phyloP scores from a whole-genome alignment of 2,113 vertebrate genomes.

The Edolisoma coerulescens region DNA sequence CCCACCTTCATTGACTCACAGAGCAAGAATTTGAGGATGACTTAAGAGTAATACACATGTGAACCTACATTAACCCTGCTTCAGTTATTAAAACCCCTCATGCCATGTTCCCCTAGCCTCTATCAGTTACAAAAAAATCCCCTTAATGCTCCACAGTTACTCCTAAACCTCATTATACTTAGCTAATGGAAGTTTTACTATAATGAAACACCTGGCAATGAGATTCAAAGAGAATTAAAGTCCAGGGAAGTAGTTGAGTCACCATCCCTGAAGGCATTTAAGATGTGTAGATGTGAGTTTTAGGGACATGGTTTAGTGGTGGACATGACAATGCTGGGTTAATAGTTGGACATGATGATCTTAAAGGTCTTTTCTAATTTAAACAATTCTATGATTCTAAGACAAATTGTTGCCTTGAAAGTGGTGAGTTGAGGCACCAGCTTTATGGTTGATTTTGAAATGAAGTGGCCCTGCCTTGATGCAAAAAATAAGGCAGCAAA shows the following conservation, averaged over 20 bases:
- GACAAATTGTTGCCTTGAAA: background rate
- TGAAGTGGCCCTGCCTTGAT: background rate
- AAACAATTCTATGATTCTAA: background rate
- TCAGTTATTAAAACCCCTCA: background rate
- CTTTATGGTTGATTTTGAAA: background rate
- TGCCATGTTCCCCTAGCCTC: background rate
- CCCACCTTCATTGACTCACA: background rate
- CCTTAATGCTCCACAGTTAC: background rate
- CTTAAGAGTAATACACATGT: background rate
- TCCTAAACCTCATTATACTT: background rate
- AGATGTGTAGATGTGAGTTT: background rate
- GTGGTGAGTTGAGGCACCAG: background rate
- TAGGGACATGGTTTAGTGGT: background rate
- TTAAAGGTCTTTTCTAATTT: background rate
- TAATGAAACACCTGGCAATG: background rate
- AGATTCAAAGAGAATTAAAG: background rate
- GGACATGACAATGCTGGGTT: background rate
- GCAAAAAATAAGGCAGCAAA: background rate
- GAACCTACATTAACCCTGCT: background rate
- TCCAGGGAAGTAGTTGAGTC: background rate
- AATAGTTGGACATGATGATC: background rate
- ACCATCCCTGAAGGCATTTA: background rate
- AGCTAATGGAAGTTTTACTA: background rate
- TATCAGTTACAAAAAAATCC: background rate
- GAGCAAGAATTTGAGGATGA: background rate